Evolutionary conservation across 2,888 invertebrate genomes (phyloP).

Genomic region (Mythimna lalbum): DNA sequence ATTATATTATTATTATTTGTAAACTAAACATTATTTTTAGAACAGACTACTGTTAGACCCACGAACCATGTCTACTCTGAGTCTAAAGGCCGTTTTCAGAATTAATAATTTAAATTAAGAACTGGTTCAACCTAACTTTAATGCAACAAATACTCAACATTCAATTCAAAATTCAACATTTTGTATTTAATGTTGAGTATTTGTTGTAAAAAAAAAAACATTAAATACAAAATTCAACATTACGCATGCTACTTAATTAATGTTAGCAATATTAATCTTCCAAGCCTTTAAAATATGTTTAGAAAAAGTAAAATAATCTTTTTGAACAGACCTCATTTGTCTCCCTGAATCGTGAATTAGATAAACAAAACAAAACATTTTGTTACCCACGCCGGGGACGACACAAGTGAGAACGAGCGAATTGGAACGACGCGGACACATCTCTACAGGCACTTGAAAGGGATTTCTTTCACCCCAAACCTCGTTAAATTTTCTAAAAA

Average conservation of each 20-base stretch:
- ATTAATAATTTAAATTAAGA: too few relatives aligned
- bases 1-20: too few relatives aligned
- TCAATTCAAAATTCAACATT: neutral
- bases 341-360: slow-evolving; percentile 18
- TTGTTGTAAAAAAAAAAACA: too few relatives aligned
- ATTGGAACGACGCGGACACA: slow-evolving; percentile 62
- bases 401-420: slow-evolving; percentile 53
- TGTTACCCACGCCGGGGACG: slow-evolving; percentile 43
- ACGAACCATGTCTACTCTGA: neutral
- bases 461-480: slow-evolving; percentile 46
- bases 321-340: neutral
- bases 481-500: slow-evolving; percentile 40
- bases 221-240: neutral
- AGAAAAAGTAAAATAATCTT: neutral
- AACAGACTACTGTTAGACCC: neutral
- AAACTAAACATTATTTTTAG: too few relatives aligned
- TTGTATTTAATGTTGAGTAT: too few relatives aligned
- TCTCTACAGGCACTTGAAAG: slow-evolving; percentile 59
- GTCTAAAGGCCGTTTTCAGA: too few relatives aligned
- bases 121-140: neutral
- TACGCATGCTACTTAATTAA: neutral
- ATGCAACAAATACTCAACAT: neutral
- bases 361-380: slow-evolving; percentile 47
- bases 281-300: neutral
- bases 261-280: neutral